Percentiles rank a stretch among this genome's conserved stretches.
Conservation (phyloP, 2,797 vertebrate genomes). For the Chaunax sp. region DNA sequence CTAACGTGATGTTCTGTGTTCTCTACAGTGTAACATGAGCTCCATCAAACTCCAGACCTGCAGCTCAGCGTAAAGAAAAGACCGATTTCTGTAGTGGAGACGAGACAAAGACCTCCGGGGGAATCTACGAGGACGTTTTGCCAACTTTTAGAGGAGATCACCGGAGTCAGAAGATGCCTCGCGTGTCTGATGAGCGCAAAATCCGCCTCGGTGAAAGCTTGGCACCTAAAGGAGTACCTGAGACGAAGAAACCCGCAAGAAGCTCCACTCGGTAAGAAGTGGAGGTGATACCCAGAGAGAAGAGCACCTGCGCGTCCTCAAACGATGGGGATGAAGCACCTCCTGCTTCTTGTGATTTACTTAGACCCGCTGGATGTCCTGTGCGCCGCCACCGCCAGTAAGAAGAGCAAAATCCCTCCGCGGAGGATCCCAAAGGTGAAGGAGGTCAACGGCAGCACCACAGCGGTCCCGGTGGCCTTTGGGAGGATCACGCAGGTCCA, state of each 20-base stretch:
- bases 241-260: slow-evolving; percentile 50
- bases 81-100: not conserved
- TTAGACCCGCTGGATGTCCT: slow-evolving; percentile 83
- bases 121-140: not conserved
- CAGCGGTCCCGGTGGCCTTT: slow-evolving; percentile 66
- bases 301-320: slow-evolving; percentile 52
- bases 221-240: slow-evolving; percentile 42
- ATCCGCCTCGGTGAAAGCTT: slow-evolving; percentile 21
- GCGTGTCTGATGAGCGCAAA: slow-evolving; percentile 13
- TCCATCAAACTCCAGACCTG: slow-evolving; percentile 1
- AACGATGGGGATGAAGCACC: slow-evolving; percentile 85
- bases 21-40: not conserved
- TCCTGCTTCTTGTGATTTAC: slow-evolving; percentile 84
- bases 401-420: slow-evolving; percentile 68
- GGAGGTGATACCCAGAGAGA: slow-evolving; percentile 5
- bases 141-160: not conserved
- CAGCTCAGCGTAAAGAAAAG: slow-evolving; percentile 19
- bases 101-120: not conserved
- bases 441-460: slow-evolving; percentile 80
- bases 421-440: slow-evolving; percentile 75
- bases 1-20: no score
- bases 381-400: slow-evolving; percentile 68
- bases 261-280: slow-evolving; percentile 58
- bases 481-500: slow-evolving; percentile 80
- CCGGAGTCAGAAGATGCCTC: slow-evolving; percentile 50